Percentiles rank a stretch among this genome's conserved stretches.
phyloP scores from a whole-genome alignment of 92 coral and sea anemone species.

The Anthopleura xanthogrammica region DNA sequence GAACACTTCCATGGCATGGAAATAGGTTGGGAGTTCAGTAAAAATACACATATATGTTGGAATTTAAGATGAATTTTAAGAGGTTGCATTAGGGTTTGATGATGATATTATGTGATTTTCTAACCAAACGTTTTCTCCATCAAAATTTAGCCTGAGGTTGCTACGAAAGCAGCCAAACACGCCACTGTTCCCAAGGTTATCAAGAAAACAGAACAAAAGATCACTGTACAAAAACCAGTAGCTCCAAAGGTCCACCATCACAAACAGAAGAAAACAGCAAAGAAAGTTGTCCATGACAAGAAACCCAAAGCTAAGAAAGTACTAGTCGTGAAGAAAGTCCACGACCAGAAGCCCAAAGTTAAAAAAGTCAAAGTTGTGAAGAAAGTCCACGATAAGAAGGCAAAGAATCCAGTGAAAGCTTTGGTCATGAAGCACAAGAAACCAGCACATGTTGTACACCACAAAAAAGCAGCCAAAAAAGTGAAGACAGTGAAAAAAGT shows the following conservation, averaged over 20 bases:
- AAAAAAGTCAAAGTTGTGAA: not conserved
- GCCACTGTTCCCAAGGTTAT: not conserved
- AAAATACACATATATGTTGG: no score
- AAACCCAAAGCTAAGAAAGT: conserved; percentile 26
- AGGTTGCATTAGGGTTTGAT: not conserved
- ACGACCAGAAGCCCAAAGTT: conserved; percentile 8
- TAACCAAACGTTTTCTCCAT: not conserved
- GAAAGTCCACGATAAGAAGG: conserved; percentile 17
- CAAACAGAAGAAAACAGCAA: conserved; percentile 17
- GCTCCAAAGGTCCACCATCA: conserved; percentile 1
- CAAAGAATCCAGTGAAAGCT: conserved; percentile 3
- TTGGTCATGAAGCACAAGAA: conserved; percentile 18
- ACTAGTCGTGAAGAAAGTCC: not conserved
- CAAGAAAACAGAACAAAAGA: not conserved
- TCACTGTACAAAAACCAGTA: not conserved
- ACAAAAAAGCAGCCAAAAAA: conserved; percentile 1
- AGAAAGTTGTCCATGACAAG: conserved; percentile 23
- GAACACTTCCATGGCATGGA: no score
- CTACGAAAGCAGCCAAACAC: not conserved
- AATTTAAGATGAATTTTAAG: no score
- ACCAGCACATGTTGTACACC: not conserved
- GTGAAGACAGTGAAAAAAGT: not conserved
- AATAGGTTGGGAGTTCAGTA: no score
- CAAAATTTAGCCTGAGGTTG: not conserved
- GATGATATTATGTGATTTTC: not conserved